phyloP scores from a whole-genome alignment of 2,113 vertebrate species.

The Progne subis region DNA sequence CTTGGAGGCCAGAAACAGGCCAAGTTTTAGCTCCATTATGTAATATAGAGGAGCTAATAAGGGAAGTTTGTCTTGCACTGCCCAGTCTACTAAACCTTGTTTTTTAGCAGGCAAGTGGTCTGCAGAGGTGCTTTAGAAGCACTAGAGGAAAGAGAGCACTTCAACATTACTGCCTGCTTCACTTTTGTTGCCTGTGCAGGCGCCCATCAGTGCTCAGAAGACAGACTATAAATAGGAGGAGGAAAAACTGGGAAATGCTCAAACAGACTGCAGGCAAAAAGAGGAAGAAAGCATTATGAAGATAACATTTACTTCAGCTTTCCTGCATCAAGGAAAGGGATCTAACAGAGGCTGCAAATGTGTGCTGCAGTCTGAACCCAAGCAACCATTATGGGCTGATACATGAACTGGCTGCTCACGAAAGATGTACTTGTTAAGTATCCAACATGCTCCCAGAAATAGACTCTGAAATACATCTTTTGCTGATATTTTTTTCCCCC shows the following conservation, averaged over 20 bases:
- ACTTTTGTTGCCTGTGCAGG: not conserved
- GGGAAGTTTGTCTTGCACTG: not conserved
- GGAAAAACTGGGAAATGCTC: not conserved
- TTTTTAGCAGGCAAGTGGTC: not conserved
- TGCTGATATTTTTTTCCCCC: not conserved
- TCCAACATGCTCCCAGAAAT: not conserved
- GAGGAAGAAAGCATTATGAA: not conserved
- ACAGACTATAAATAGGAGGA: not conserved
- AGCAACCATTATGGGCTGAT: not conserved
- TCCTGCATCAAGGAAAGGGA: not conserved
- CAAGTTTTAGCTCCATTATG: not conserved
- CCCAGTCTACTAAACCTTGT: not conserved
- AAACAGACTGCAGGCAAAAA: not conserved
- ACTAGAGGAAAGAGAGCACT: not conserved
- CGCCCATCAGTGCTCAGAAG: not conserved
- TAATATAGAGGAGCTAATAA: not conserved
- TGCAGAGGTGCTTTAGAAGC: not conserved
- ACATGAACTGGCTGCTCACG: not conserved
- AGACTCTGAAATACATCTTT: not conserved
- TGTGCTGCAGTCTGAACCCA: not conserved
- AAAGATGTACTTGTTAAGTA: constrained; percentile 26
- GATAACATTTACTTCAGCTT: not conserved
- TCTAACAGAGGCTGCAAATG: not conserved
- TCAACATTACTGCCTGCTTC: not conserved
- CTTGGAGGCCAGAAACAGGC: not conserved